These are phyloP conservation scores for Mixornis gularis DNA, from an alignment of 2,113 vertebrate species.

Conservation along the genomic window DNA sequence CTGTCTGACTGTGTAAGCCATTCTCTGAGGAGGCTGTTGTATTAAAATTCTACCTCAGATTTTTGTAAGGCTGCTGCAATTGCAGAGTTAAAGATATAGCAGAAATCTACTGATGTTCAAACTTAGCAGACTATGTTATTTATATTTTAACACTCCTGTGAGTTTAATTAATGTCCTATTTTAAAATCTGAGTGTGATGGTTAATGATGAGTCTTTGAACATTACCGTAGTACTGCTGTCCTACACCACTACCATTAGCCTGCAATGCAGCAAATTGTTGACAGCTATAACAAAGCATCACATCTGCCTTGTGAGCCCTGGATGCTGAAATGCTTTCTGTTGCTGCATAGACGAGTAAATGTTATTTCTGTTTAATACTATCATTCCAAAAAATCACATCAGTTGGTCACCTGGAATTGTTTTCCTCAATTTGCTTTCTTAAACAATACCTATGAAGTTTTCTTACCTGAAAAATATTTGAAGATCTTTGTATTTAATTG, in stretches of 20 bases:
- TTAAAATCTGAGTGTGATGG: not conserved
- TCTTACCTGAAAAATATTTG: not conserved
- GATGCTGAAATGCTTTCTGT: slow-evolving; percentile 8
- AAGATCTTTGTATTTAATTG: not conserved
- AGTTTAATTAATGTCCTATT: slow-evolving; percentile 29
- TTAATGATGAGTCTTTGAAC: slow-evolving; percentile 35
- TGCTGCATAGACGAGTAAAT: not conserved
- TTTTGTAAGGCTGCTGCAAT: slow-evolving; percentile 7
- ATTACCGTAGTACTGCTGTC: not conserved
- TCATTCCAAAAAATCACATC: not conserved
- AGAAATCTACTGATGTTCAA: slow-evolving; percentile 15
- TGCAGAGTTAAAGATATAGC: not conserved
- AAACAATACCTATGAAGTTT: not conserved
- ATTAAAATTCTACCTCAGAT: slow-evolving; percentile 7
- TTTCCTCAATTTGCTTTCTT: not conserved
- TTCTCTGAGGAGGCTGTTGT: not conserved
- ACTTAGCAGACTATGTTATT: slow-evolving; percentile 17
- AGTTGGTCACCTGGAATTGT: not conserved
- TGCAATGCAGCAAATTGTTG: slow-evolving; percentile 60
- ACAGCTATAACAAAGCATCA: slow-evolving; percentile 52
- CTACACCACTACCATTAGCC: slow-evolving; percentile 24
- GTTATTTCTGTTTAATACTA: not conserved
- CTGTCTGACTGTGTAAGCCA: not conserved
- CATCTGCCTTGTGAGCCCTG: not conserved
- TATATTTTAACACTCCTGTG: not conserved